Conservation (phyloP, 2,797 vertebrate species). For the Gymnocypris eckloni region DNA sequence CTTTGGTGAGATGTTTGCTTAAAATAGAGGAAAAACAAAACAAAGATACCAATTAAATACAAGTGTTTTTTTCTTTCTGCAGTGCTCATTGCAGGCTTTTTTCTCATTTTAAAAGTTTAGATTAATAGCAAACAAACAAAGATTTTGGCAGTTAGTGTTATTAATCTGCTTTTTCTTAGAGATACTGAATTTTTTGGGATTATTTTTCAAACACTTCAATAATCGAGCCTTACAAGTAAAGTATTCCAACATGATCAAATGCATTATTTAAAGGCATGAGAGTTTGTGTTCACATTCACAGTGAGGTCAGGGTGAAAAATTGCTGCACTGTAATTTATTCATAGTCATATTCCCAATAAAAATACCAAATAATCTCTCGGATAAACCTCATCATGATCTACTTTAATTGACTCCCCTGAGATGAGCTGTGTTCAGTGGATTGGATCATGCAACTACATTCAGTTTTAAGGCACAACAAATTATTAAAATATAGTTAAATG, state of each 20-base stretch:
- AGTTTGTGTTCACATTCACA: slow-evolving; percentile 45
- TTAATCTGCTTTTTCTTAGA: not conserved
- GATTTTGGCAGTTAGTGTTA: not conserved
- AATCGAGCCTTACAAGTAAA: not conserved
- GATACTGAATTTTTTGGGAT: not conserved
- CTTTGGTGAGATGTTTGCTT: not conserved
- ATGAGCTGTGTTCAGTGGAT: not conserved
- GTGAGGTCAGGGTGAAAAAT: not conserved
- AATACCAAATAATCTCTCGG: slow-evolving; percentile 14
- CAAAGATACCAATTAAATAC: not conserved
- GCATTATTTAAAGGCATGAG: slow-evolving; percentile 51
- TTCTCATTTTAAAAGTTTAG: not conserved
- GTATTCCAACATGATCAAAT: slow-evolving; percentile 12
- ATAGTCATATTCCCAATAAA: slow-evolving; percentile 17
- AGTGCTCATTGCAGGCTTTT: not conserved
- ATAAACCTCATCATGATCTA: slow-evolving; percentile 19
- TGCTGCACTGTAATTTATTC: slow-evolving; percentile 42
- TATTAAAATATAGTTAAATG: not conserved
- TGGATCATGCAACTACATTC: not conserved
- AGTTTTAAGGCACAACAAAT: not conserved
- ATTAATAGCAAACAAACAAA: not conserved
- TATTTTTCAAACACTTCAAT: not conserved
- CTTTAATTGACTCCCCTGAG: slow-evolving; percentile 24
- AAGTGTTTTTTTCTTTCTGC: not conserved
- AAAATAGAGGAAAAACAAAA: not conserved